Base-by-base conservation (phyloP, 2,888 invertebrate species). In the Loripinus fragilis region DNA sequence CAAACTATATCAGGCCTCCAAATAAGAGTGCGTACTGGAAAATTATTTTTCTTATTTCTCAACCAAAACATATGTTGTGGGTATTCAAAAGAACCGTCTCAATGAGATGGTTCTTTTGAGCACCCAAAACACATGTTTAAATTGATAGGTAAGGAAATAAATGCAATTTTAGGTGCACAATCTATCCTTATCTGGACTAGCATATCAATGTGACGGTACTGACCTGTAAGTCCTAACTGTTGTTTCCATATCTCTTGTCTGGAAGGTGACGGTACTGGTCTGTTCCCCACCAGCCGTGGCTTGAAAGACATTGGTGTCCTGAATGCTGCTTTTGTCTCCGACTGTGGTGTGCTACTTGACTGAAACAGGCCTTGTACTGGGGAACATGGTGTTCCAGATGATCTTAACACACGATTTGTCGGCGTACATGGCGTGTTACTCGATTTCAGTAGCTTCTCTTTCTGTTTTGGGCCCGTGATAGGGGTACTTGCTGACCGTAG, bases 221-320 rank as follows among this genome's bases (percentile, higher is more conserved):
- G 64, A 89, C 90, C 90, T 71, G 85, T 83, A 17, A 91, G 76
- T n/a, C 90, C 90, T 12, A 91, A 83, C 55, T 91, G 85, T 65
- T 88, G 82, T 70, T 81, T 87, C 89, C 90, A 90, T 2, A 89
- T 75, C 60, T 90, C 91, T 25, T 80, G 78, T 17, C 89, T 75
- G 2, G 90, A 90, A 12, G 90, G 90, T 17, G 90, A 89, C 3
- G 91, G 90, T 8, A 87, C 86, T 15, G 81, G 82, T 60, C 82
- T 86, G 41, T 86, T 86, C 10, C 88, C 88, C 12, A 85, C 73
- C 35, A 89, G 69, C 42, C 87, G 69, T 0, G 90, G 90, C 66
- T 87, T 89, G 81, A 84, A 90, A 0, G 88, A 76, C 90, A 91
- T 90, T 1, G 91, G 91, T 10, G 90, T 90, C 76, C 87, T 87